Evolutionary conservation across 2,113 vertebrate species (phyloP).

Genomic region (Tautogolabrus adspersus): DNA sequence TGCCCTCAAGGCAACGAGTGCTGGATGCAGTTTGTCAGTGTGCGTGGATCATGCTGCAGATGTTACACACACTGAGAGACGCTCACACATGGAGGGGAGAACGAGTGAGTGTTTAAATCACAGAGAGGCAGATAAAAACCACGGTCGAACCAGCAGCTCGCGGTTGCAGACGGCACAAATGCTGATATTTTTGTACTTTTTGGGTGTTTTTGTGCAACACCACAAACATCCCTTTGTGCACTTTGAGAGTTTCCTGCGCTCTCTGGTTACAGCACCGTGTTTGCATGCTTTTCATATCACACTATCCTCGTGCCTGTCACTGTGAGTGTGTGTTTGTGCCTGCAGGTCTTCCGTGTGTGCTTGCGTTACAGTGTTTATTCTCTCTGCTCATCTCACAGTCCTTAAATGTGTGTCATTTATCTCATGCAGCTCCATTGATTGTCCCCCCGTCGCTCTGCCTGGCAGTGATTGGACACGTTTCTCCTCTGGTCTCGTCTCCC

Average conservation of each 20-base stretch:
- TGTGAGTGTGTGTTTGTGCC: conserved; percentile 1
- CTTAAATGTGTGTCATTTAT: conserved; percentile 52
- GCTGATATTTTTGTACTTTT: background rate
- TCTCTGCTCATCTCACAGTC: conserved; percentile 32
- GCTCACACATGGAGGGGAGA: too few relatives aligned
- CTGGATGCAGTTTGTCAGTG: background rate
- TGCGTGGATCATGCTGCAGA: background rate
- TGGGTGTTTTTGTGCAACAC: background rate
- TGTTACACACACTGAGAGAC: too few relatives aligned
- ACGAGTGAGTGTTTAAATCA: too few relatives aligned
- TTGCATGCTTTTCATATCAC: conserved; percentile 6
- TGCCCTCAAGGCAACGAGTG: background rate
- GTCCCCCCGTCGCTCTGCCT: conserved; percentile 17
- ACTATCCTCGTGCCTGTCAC: conserved; percentile 26
- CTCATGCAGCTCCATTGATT: conserved; percentile 49
- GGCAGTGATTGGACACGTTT: conserved; percentile 44
- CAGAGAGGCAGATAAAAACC: too few relatives aligned
- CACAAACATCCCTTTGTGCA: background rate
- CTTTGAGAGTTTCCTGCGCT: background rate
- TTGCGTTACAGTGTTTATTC: conserved; percentile 17
- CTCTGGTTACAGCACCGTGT: background rate
- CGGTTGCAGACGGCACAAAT: background rate
- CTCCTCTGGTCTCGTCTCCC: conserved; percentile 18
- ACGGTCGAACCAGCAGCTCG: background rate
- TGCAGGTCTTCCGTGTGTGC: background rate